Evolutionary conservation across 2,797 vertebrate genomes (phyloP).

Genomic region (Malacoraja senta): DNA sequence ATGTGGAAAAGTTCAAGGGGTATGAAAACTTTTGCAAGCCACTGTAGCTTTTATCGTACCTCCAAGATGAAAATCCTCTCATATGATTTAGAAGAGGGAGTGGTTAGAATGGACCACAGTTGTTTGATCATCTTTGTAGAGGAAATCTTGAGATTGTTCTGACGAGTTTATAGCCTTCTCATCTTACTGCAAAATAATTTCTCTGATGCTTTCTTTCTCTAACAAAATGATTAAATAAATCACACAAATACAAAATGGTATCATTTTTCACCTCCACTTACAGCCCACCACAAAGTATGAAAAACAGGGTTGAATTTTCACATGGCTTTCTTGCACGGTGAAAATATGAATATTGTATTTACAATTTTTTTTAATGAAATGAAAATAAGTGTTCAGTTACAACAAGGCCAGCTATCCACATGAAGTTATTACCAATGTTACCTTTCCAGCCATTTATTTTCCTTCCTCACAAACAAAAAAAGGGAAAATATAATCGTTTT

Average conservation of each 20-base stretch:
- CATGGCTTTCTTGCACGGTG: neutral
- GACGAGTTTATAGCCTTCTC: neutral
- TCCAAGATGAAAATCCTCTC: neutral
- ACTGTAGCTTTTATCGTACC: neutral
- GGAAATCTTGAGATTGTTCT: neutral
- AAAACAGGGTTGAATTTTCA: neutral
- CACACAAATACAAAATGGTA: neutral
- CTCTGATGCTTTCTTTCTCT: neutral
- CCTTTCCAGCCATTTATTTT: neutral
- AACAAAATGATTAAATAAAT: neutral
- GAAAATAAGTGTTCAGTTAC: neutral
- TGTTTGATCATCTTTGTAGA: neutral
- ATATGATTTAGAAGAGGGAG: neutral
- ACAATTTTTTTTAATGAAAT: neutral
- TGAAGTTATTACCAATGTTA: neutral
- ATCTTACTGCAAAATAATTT: neutral
- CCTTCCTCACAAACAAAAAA: neutral
- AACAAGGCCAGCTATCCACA: neutral
- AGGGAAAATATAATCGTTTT: neutral
- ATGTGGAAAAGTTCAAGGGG: too few relatives aligned
- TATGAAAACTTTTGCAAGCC: too few relatives aligned
- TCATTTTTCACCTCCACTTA: neutral
- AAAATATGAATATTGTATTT: neutral
- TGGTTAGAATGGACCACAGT: neutral
- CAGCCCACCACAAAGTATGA: neutral